Percentiles rank a stretch among this genome's conserved stretches.
These are phyloP conservation scores for Cydia fagiglandana DNA, from an alignment of 1,140 invertebrate genomes.

Conservation along the genomic window DNA sequence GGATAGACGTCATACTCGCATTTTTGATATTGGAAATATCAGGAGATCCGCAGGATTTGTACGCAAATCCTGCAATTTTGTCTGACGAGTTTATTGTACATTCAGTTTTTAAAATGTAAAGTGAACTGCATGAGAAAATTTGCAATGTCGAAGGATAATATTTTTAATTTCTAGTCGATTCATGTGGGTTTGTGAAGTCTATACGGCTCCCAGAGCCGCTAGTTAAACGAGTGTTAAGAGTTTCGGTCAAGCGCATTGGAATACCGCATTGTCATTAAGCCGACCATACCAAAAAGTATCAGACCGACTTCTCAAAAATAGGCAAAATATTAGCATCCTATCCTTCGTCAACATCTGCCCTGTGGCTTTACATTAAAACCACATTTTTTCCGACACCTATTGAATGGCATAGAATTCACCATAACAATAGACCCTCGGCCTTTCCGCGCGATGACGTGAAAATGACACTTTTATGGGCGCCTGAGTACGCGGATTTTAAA, in stretches of 20 bases:
- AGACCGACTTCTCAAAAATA: neutral
- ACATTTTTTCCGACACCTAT: conserved; percentile 23
- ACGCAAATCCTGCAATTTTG: neutral
- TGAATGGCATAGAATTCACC: conserved; percentile 26
- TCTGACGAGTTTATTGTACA: neutral
- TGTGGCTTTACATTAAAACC: conserved; percentile 11
- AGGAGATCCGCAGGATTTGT: neutral
- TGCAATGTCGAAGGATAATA: too few species aligned
- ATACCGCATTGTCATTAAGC: too few species aligned
- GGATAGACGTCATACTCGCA: conserved; percentile 5
- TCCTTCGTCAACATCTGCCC: conserved; percentile 1
- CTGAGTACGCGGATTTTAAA: conserved; percentile 2
- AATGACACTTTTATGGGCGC: conserved; percentile 24
- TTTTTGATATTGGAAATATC: conserved; percentile 14
- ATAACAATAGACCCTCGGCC: conserved; percentile 14
- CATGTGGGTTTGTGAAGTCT: too few species aligned
- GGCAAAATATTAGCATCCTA: neutral
- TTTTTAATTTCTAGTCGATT: too few species aligned
- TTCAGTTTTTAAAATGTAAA: neutral
- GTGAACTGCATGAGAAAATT: neutral
- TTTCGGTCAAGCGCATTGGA: too few species aligned
- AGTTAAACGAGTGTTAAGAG: too few species aligned
- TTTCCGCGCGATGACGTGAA: conserved; percentile 21
- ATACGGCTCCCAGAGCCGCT: too few species aligned
- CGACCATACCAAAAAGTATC: too few species aligned